Percentiles rank a stretch among this genome's conserved stretches.
phyloP scores from a whole-genome alignment of 2,888 invertebrate species.

The Melinaea marsaeus region DNA sequence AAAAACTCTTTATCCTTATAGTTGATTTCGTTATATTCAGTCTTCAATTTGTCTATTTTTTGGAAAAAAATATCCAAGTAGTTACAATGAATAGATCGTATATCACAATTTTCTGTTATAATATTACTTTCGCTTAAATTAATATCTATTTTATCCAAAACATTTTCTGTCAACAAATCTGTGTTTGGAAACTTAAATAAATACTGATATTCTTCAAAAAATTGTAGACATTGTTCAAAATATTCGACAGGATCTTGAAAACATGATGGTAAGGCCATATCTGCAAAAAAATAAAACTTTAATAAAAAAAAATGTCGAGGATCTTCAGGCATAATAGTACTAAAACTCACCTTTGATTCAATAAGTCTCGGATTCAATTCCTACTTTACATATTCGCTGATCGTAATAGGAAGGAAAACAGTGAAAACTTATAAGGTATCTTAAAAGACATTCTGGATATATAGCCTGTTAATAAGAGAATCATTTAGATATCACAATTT shows the following conservation, averaged over 20 bases:
- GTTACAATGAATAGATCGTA: conserved; percentile 32
- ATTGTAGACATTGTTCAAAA: conserved; percentile 74
- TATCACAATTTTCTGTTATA: conserved; percentile 39
- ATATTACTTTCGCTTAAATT: background rate
- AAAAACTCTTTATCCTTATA: conserved; percentile 32
- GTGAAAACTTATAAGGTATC: too few relatives aligned
- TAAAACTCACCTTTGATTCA: too few relatives aligned
- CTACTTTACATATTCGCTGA: too few relatives aligned
- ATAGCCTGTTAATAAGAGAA: too few relatives aligned
- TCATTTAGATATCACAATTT: too few relatives aligned
- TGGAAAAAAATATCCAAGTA: conserved; percentile 46
- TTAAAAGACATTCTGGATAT: too few relatives aligned
- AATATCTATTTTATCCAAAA: conserved; percentile 62
- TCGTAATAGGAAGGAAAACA: too few relatives aligned
- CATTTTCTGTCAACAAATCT: conserved; percentile 75
- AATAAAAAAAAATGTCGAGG: conserved; percentile 11
- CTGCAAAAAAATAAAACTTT: conserved; percentile 23
- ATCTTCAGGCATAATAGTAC: background rate
- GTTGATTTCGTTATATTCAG: conserved; percentile 37
- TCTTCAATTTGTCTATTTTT: conserved; percentile 42
- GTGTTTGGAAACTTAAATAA: conserved; percentile 82
- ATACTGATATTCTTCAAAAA: conserved; percentile 79
- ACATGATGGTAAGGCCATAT: conserved; percentile 54
- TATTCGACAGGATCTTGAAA: conserved; percentile 61
- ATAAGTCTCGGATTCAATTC: too few relatives aligned